phyloP scores from a whole-genome alignment of 2,113 vertebrate species.

The Passer montanus region DNA sequence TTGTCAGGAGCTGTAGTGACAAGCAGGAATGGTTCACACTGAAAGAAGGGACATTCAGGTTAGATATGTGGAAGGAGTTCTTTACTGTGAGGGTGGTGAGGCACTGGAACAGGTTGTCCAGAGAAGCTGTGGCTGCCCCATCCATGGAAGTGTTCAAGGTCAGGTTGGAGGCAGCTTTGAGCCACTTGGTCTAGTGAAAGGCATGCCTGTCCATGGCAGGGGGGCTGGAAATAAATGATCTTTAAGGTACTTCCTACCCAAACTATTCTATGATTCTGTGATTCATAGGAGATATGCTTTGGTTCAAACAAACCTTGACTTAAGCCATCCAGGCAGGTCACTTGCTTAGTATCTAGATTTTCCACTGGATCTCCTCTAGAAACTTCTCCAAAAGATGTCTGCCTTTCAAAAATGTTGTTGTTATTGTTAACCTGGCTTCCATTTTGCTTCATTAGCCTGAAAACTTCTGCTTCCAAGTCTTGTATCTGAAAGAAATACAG shows the following conservation, averaged over 20 bases:
- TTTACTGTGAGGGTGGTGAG: background rate
- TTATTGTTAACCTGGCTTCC: slow-evolving; percentile 96
- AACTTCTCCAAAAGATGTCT: slow-evolving; percentile 73
- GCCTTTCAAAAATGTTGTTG: slow-evolving; percentile 90
- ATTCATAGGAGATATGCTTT: background rate
- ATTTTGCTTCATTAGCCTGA: slow-evolving; percentile 93
- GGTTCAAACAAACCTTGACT: slow-evolving; percentile 80
- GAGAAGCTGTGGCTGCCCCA: background rate
- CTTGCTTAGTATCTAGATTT: slow-evolving; percentile 74
- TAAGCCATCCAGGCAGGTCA: slow-evolving; percentile 72
- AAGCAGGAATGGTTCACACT: background rate
- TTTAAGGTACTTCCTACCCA: background rate
- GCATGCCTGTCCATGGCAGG: background rate
- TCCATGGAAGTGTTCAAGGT: background rate
- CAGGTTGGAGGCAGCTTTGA: background rate
- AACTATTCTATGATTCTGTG: background rate
- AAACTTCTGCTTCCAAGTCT: slow-evolving; percentile 90
- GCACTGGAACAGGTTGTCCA: background rate
- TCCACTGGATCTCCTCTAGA: slow-evolving; percentile 73
- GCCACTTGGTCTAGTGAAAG: background rate
- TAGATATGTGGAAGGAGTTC: background rate
- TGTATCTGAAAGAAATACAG: slow-evolving; percentile 80
- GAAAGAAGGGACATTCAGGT: background rate
- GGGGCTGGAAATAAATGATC: background rate
- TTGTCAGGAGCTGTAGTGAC: background rate